Evolutionary conservation across 2,797 vertebrate genomes (phyloP).

Genomic region (Pseudotriccus pelzelni): DNA sequence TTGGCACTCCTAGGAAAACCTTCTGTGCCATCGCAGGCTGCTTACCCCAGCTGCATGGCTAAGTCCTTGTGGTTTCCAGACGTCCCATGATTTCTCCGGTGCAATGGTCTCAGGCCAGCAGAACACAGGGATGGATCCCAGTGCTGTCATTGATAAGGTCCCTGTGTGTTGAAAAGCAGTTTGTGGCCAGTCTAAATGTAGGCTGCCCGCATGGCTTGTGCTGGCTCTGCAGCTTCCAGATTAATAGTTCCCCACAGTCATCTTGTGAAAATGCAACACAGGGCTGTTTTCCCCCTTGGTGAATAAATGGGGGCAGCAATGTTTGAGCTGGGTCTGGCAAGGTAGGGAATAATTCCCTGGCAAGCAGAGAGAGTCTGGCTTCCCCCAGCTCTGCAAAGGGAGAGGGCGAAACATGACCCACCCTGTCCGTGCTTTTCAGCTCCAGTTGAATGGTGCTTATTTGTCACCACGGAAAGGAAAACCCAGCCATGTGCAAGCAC

Average conservation of each 20-base stretch:
- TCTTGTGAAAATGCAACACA: background rate
- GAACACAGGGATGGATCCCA: background rate
- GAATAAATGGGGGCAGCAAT: background rate
- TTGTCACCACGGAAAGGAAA: constrained; percentile 28
- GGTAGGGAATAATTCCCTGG: background rate
- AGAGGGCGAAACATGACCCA: background rate
- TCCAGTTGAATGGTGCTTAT: constrained; percentile 41
- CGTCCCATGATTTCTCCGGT: background rate
- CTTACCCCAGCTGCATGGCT: background rate
- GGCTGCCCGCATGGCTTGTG: background rate
- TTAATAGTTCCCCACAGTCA: background rate
- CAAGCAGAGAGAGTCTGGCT: background rate
- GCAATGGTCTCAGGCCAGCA: background rate
- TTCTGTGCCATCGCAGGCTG: background rate
- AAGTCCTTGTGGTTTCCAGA: background rate
- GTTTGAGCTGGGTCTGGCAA: background rate
- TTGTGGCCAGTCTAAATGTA: background rate
- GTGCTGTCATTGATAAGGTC: background rate
- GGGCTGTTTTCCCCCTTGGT: background rate
- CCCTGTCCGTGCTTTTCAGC: background rate
- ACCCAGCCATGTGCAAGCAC: constrained; percentile 21
- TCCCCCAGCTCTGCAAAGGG: background rate
- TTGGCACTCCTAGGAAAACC: background rate
- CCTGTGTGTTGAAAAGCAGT: background rate
- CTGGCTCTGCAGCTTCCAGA: background rate